These are phyloP conservation scores for Portunus trituberculatus DNA, from an alignment of 1,140 invertebrate genomes.

Conservation along the genomic window DNA sequence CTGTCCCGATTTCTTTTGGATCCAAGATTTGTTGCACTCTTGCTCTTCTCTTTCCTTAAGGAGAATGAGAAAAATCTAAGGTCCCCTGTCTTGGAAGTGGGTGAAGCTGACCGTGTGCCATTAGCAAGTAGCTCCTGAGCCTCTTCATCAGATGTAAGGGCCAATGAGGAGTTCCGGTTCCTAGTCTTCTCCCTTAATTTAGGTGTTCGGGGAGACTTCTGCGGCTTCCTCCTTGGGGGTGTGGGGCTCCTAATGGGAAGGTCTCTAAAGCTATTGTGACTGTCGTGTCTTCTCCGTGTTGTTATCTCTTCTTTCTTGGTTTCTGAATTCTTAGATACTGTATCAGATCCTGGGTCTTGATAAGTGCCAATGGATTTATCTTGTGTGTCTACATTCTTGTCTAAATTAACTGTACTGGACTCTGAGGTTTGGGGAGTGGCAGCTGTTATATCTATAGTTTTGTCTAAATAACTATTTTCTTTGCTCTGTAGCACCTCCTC, in stretches of 20 bases:
- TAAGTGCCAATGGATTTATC: not conserved
- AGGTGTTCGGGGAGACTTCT: slow-evolving; percentile 47
- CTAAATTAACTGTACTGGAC: too few species aligned
- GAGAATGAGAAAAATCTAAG: slow-evolving; percentile 61
- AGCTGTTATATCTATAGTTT: slow-evolving; percentile 27
- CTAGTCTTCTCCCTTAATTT: slow-evolving; percentile 44
- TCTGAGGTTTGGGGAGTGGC: too few species aligned
- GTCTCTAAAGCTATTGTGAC: slow-evolving; percentile 28
- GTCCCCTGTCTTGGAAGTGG: slow-evolving; percentile 38
- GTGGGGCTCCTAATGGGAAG: slow-evolving; percentile 65
- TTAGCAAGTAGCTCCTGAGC: not conserved
- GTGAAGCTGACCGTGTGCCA: slow-evolving; percentile 63
- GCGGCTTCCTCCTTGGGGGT: slow-evolving; percentile 62
- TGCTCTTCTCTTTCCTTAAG: slow-evolving; percentile 65
- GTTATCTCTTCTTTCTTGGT: slow-evolving; percentile 28
- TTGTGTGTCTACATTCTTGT: not conserved
- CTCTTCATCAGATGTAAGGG: slow-evolving; percentile 6
- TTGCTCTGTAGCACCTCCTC: slow-evolving; percentile 1
- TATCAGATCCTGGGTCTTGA: too few species aligned
- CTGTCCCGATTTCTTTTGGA: slow-evolving; percentile 55
- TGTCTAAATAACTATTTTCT: too few species aligned
- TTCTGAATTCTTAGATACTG: not conserved
- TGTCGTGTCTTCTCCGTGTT: not conserved
- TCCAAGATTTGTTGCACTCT: slow-evolving; percentile 56
- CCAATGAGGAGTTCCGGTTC: slow-evolving; percentile 25